These are phyloP conservation scores for Tringa solitaria DNA, from an alignment of 2,113 vertebrate species.

Conservation along the genomic window DNA sequence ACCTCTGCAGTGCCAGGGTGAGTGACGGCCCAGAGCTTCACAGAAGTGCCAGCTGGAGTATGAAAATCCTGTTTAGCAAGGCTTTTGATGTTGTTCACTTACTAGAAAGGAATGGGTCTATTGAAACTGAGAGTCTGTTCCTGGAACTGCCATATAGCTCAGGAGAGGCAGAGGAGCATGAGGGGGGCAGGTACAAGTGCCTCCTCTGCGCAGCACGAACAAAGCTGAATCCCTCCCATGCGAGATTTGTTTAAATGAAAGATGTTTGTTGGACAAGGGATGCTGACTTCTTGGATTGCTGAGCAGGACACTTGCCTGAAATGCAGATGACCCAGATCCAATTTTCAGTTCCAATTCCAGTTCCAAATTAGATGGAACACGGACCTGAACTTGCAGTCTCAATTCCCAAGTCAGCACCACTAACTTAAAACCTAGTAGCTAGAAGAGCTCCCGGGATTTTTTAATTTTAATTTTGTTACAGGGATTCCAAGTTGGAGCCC, in stretches of 20 bases:
- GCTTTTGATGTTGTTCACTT: not conserved
- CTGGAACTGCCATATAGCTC: not conserved
- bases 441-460: not conserved
- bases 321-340: slow-evolving; percentile 4
- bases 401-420: not conserved
- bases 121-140: not conserved
- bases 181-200: accelerated
- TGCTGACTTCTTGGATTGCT: not conserved
- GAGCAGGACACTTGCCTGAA: not conserved
- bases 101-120: not conserved
- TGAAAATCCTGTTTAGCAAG: not conserved
- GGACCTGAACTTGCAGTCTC: not conserved
- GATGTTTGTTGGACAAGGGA: not conserved
- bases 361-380: not conserved
- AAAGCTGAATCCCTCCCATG: not conserved
- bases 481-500: not conserved
- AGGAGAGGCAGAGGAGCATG: not conserved
- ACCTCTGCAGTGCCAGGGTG: not conserved
- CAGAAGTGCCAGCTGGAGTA: not conserved
- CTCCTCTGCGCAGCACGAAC: not conserved
- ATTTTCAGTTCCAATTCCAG: not conserved
- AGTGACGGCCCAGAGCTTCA: not conserved
- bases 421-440: slow-evolving; percentile 29
- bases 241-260: not conserved
- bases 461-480: slow-evolving; percentile 35